Conservation (phyloP, 2,113 vertebrate genomes). For the Galeopterus variegatus region DNA sequence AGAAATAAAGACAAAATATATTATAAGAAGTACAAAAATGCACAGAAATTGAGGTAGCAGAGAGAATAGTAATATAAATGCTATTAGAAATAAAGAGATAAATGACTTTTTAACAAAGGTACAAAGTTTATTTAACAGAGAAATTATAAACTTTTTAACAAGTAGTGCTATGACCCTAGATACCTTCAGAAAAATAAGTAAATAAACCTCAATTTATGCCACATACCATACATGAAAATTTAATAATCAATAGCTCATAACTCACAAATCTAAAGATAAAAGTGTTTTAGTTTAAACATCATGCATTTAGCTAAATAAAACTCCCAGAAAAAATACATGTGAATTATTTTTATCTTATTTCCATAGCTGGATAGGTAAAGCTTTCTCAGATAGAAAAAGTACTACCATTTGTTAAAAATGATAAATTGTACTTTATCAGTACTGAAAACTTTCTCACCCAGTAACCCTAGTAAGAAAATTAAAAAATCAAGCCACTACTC, state of each 20-base stretch:
- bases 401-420: not conserved
- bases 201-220: not conserved
- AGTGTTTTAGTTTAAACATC: not conserved
- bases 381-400: not conserved
- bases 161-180: not conserved
- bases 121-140: not conserved
- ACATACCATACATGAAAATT: not conserved
- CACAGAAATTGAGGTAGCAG: not conserved
- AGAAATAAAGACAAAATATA: not conserved
- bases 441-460: not conserved
- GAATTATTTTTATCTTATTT: not conserved
- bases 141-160: not conserved
- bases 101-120: not conserved
- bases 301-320: not conserved
- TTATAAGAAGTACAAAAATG: not conserved
- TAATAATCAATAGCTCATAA: not conserved
- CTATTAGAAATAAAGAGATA: not conserved
- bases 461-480: not conserved
- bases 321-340: not conserved
- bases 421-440: not conserved
- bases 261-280: not conserved
- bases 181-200: not conserved
- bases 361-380: fast-evolving
- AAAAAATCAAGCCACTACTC: not conserved
- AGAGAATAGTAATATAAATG: not conserved